These are phyloP conservation scores for Zosterops lateralis DNA, from an alignment of 2,113 vertebrate species.

Conservation along the genomic window DNA sequence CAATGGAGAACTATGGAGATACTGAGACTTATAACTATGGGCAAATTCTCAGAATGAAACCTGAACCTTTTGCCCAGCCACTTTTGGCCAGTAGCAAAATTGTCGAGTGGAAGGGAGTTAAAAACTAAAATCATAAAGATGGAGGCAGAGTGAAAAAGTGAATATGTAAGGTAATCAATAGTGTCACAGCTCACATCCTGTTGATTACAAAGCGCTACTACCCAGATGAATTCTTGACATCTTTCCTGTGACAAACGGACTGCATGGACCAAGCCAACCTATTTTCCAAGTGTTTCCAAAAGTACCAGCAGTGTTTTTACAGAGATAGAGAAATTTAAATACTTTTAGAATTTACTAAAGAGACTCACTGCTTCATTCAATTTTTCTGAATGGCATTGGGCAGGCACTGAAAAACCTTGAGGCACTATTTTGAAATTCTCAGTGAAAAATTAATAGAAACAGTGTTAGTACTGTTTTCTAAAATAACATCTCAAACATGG, in stretches of 20 bases:
- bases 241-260: background rate
- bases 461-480: background rate
- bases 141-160: background rate
- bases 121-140: background rate
- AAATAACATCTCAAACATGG: background rate
- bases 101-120: background rate
- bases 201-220: background rate
- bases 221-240: background rate
- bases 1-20: background rate
- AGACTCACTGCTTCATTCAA: background rate
- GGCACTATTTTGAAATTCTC: background rate
- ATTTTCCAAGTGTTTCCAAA: background rate
- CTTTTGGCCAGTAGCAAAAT: background rate
- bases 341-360: background rate
- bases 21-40: accelerated
- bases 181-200: background rate
- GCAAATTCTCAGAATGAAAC: background rate
- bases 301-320: background rate
- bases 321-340: background rate
- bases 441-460: background rate
- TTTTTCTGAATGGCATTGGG: background rate
- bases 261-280: background rate
- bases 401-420: background rate
- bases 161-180: background rate
- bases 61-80: background rate